Evolutionary conservation across 1,140 invertebrate genomes (phyloP).

Genomic region (Heliconius hermathena): DNA sequence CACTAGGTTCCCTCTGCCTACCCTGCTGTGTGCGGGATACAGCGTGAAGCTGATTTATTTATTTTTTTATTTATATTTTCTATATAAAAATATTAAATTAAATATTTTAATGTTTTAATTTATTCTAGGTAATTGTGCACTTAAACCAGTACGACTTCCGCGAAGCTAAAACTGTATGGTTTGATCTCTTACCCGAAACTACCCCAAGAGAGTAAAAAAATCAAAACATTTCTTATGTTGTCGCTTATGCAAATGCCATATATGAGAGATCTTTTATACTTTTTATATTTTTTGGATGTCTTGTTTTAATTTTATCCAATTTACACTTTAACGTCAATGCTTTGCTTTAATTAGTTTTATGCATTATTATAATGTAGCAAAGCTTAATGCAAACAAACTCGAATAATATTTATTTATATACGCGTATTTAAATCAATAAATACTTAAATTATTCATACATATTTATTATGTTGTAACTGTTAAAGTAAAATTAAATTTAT

Average conservation of each 20-base stretch:
- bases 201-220: constrained; percentile 60
- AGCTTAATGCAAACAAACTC: not conserved
- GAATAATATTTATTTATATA: constrained; percentile 19
- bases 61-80: too few relatives aligned
- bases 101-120: constrained; percentile 28
- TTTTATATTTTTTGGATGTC: constrained; percentile 9
- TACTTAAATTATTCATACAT: constrained; percentile 15
- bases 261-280: constrained; percentile 25
- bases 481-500: not conserved
- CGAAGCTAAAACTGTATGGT: constrained; percentile 86
- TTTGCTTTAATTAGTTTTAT: not conserved
- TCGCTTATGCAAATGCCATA: constrained; percentile 27
- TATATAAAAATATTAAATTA: not conserved
- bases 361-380: not conserved
- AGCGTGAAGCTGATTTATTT: too few relatives aligned
- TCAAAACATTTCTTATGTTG: constrained; percentile 4
- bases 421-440: not conserved
- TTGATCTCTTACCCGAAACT: constrained; percentile 86
- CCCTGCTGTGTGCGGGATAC: too few relatives aligned
- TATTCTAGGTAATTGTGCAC: constrained; percentile 84
- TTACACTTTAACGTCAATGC: not conserved
- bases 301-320: not conserved
- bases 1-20: too few relatives aligned
- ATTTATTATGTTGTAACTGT: constrained; percentile 18
- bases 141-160: constrained; percentile 85